Base-by-base conservation (phyloP, 2,888 invertebrate genomes). In the Caenorhabditis macrosperma region DNA sequence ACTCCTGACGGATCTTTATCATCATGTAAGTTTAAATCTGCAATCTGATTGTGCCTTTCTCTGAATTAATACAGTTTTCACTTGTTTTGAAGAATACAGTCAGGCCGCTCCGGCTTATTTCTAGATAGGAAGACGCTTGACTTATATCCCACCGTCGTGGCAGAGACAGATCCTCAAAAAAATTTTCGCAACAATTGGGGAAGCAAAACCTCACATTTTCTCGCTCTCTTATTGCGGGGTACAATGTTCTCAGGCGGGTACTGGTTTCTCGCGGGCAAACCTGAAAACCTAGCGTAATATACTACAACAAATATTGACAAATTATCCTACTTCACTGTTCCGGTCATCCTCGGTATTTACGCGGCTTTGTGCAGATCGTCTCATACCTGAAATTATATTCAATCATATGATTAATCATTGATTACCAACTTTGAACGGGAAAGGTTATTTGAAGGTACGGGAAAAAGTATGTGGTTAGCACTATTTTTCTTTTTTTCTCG, bases 1-100 rank as follows among this genome's bases (percentile, higher is more conserved):
- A 97, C 96, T 80, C 97, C 98, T 81, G 98, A 69, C 3, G 67
- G 46, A 22, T 79, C 79, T 35, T 78, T 78, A 12, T 76, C 76
- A 6, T 41, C 69, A 33, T 55, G 28, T 5, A 72, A 17, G n/a
- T 22, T 61, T 9, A 26, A 63, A 46, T 68, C 80, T 80, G 52
- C n/a, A n/a, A n/a, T n/a, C n/a, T n/a, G n/a, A n/a, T n/a, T n/a
- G n/a, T n/a, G n/a, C n/a, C n/a, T n/a, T n/a, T n/a, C n/a, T n/a
- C n/a, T n/a, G n/a, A n/a, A n/a, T n/a, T n/a, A n/a, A n/a, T n/a
- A n/a, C n/a, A n/a, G 17, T 38, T 38, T 38, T 38, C 7, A 75
- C 74, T 48, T 54, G 24, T 74, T 6, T 59, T 67, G 30, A 79
- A 79, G n/a, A 60, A 38, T 3, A 75, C 79, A 3, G 41, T 15